Evolutionary conservation across 30 jellyfish, hydroid and myxozoan genomes (phyloP), one percentile per base, ranked within the genome.

Genomic region (Hydractinia echinata): DNA sequence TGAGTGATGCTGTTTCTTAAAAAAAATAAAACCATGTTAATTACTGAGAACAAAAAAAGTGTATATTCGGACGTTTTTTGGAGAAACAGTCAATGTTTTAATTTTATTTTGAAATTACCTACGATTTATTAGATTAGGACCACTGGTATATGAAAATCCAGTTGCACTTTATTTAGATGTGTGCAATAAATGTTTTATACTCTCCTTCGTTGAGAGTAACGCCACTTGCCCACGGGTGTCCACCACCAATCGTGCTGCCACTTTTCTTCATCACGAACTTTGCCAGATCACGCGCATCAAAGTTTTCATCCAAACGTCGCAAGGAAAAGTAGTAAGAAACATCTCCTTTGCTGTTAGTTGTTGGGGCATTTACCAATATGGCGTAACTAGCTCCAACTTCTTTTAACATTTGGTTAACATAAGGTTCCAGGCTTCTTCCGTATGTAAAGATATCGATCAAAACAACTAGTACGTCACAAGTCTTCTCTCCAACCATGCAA

Each of bases 201-300:
- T 77, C 60, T n/a, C 39, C 85, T 8, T 77, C 30, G 11, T 56
- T 51, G 5, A 77, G 55, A 4, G 85, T 77, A 1, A 77, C 85
- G 77, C 85, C 85, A 16, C 79, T 54, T 20, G 85, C 85, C 85
- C 85, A 77, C 8, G 85, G 85, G 55, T 77, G 85, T 54, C 85
- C 85, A 4, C 85, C 85, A 6, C 85, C 85, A 61, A 77, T 77
- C 55, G 8, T 77, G 55, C 85, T 77, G 11, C 85, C 85, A 53
- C 79, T 51, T 20, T 18, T 61, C 1, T 20, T 19, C 85, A 54
- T 54, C 18, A 77, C 66, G 44, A 9, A 77, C 53, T 54, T 50
- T 5, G 85, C 83, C 58, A 77, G 60, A 30, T 77, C 85, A 13
- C 85, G 85, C 55, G 85, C 85, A 60, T 60, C 79, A 54, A 51